Conservation (phyloP, 1,140 invertebrate genomes). For the Formica exsecta region DNA sequence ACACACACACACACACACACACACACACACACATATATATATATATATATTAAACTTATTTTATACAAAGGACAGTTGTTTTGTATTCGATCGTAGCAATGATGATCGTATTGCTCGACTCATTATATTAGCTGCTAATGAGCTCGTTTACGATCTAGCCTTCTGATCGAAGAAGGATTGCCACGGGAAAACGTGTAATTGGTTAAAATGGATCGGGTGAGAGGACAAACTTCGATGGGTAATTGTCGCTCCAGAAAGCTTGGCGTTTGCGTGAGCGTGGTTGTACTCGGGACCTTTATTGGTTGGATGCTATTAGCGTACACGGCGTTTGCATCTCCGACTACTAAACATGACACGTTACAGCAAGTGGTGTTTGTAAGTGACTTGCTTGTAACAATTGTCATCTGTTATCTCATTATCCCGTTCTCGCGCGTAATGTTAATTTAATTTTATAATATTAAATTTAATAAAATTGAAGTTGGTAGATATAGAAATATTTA, state of each 20-base stretch:
- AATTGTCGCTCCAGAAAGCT: conserved; percentile 70
- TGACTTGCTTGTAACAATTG: conserved; percentile 54
- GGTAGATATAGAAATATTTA: conserved; percentile 18
- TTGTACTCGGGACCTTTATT: conserved; percentile 74
- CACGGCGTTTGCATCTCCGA: conserved; percentile 71
- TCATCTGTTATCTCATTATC: background rate
- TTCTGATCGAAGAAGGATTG: conserved; percentile 1
- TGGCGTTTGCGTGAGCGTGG: conserved; percentile 70
- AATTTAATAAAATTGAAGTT: conserved; percentile 2
- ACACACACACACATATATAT: background rate
- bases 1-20: background rate
- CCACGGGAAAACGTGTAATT: conserved; percentile 27
- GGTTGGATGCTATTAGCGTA: conserved; percentile 76
- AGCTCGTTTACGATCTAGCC: conserved; percentile 45
- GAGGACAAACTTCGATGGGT: background rate
- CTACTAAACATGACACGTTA: conserved; percentile 36
- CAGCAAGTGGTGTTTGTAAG: conserved; percentile 81
- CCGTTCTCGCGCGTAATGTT: background rate
- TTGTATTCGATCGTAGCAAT: background rate
- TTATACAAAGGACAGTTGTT: background rate
- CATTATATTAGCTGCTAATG: conserved; percentile 7
- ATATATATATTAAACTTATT: conserved; percentile 9
- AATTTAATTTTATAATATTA: conserved; percentile 27
- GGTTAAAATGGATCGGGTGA: conserved; percentile 63
- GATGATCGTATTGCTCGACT: conserved; percentile 1